A percentile compares a stretch with the other conserved stretches of the same genome.
These are phyloP conservation scores for Lasioglossum zephyrum DNA, from an alignment of 2,888 invertebrate species.

Conservation along the genomic window DNA sequence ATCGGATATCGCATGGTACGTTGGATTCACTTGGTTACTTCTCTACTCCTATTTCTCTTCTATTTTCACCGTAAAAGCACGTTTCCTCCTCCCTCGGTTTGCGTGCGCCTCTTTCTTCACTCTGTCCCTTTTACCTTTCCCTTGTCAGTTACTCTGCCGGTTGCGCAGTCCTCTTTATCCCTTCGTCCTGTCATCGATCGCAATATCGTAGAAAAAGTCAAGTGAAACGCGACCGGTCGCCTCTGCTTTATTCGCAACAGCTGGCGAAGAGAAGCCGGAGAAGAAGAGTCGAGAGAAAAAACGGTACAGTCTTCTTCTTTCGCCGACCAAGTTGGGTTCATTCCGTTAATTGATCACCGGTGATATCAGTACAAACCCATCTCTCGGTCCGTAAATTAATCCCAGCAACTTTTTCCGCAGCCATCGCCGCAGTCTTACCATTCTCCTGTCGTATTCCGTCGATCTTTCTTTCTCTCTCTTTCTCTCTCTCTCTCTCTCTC, in stretches of 20 bases:
- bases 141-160: neutral
- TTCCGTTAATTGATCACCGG: constrained; percentile 66
- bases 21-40: constrained; percentile 60
- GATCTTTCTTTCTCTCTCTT: neutral
- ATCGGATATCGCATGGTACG: constrained; percentile 59
- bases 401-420: constrained; percentile 48
- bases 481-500: neutral
- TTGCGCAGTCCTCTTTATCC: constrained; percentile 10
- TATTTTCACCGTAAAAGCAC: constrained; percentile 26
- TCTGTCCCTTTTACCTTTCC: neutral
- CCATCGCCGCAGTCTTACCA: constrained; percentile 9
- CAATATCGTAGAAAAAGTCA: constrained; percentile 48
- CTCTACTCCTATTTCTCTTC: constrained; percentile 36
- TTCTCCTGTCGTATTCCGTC: constrained; percentile 12
- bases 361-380: constrained; percentile 61
- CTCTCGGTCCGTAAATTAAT: constrained; percentile 63
- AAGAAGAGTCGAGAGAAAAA: constrained; percentile 21
- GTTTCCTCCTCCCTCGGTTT: neutral
- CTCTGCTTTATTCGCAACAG: constrained; percentile 53
- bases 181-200: constrained; percentile 50
- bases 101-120: neutral
- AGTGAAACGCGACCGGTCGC: constrained; percentile 35
- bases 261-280: constrained; percentile 42
- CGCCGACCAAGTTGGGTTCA: constrained; percentile 37
- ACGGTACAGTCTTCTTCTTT: constrained; percentile 32